Evolutionary conservation across 2,797 vertebrate genomes (phyloP), one percentile per base, ranked within the genome.

Genomic region (Syndactyla subalaris): DNA sequence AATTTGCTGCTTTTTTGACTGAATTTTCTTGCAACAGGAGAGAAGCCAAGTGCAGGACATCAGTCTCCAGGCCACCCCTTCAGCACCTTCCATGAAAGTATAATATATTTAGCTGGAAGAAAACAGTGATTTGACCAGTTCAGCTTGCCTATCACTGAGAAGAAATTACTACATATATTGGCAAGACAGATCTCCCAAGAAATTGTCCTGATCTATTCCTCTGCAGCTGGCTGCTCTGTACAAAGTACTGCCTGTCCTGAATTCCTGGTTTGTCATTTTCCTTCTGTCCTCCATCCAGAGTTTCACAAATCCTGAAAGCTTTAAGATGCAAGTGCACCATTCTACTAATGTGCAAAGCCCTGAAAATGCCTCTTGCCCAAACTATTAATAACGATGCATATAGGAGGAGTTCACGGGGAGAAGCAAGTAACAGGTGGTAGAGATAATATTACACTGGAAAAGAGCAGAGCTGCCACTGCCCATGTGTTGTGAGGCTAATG

Each of bases 401-500:
- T 46, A 97, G 97, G 97, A 97, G 97, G 98, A 97, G 97, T 86
- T 97, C 97, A 89, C 49, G 62, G 96, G 97, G 97, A 97, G 97
- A 97, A 98, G 95, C 86, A 88, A 78, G 93, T 95, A 98, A 99
- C 99, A 99, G 99, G 98, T 99, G 99, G 94, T 91, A 96, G 89
- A 97, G 98, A 98, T 99, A 98, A 96, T 89, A 97, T 99, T 98
- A 98, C 98, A 74, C 96, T 97, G 97, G 98, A 98, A 99, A 98
- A 98, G 98, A 98, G 98, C 96, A 97, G 97, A 94, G 97, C 98
- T 98, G 98, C 98, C 97, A 98, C 97, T 97, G 94, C 88, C 82
- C 52, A 63, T 90, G 94, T 81, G 87, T 52, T 71, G 70, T 91
- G 84, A 92, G 80, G 12, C 30, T 83, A 57, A 91, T 67, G 83